Conservation (phyloP, 2,888 invertebrate genomes). For the Deilephila porcellus region DNA sequence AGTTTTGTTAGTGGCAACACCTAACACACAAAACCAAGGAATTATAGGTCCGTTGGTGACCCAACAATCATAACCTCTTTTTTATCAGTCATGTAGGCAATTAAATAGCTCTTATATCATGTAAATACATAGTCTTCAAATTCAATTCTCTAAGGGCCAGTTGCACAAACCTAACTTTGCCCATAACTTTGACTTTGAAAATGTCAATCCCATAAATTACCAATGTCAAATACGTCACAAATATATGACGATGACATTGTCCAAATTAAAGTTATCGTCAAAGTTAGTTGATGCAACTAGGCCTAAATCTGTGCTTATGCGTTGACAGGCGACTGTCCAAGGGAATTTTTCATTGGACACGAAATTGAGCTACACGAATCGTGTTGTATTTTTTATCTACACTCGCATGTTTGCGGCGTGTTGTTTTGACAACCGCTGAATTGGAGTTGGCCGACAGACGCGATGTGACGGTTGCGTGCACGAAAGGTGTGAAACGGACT, state of each 20-base stretch:
- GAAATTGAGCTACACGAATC: conserved; percentile 7
- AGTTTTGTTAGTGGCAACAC: no score
- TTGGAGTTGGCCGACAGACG: conserved; percentile 14
- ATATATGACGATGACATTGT: no score
- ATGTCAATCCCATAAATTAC: no score
- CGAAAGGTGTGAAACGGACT: conserved; percentile 19
- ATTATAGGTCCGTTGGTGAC: no score
- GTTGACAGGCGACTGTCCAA: conserved; percentile 2
- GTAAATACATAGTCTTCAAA: neutral
- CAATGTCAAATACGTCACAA: no score
- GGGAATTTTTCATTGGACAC: conserved; percentile 5
- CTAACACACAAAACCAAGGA: no score
- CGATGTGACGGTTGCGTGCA: neutral
- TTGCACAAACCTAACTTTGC: no score
- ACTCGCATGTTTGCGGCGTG: conserved; percentile 13
- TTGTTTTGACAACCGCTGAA: conserved; percentile 20
- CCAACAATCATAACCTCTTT: neutral
- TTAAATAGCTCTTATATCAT: no score
- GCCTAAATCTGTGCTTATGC: neutral
- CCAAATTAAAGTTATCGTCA: no score
- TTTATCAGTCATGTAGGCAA: no score
- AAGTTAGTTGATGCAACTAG: no score
- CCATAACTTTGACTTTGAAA: no score
- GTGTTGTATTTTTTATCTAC: conserved; percentile 12
- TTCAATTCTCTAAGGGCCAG: neutral